Percentiles rank a stretch among this genome's conserved stretches.
These are phyloP conservation scores for Cuniculus paca DNA, from an alignment of 2,797 vertebrate genomes.

Conservation along the genomic window DNA sequence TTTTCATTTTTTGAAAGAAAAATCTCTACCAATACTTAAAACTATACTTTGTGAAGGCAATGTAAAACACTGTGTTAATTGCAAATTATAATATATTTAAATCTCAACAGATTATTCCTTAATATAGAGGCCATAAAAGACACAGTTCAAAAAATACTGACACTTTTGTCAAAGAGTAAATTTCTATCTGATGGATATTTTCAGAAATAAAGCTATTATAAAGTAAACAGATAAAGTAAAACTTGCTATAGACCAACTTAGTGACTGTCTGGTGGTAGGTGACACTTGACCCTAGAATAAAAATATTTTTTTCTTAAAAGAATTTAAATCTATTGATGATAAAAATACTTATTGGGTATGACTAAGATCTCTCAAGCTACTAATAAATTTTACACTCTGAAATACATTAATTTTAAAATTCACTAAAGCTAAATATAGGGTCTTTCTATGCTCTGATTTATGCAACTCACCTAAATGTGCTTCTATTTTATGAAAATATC, in stretches of 20 bases:
- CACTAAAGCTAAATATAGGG: slow-evolving; percentile 30
- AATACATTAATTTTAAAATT: slow-evolving; percentile 51
- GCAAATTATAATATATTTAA: slow-evolving; percentile 11
- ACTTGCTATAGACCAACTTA: not conserved
- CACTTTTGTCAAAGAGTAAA: not conserved
- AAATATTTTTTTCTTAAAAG: slow-evolving; percentile 67
- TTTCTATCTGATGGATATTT: slow-evolving; percentile 24
- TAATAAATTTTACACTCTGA: slow-evolving; percentile 54
- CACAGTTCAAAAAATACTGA: slow-evolving; percentile 36
- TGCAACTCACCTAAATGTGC: slow-evolving; percentile 12
- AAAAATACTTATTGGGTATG: slow-evolving; percentile 61
- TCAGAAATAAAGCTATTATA: slow-evolving; percentile 11
- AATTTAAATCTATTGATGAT: slow-evolving; percentile 69
- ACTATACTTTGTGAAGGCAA: slow-evolving; percentile 14
- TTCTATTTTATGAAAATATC: slow-evolving; percentile 47
- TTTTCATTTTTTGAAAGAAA: slow-evolving; percentile 59
- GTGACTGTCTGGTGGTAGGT: not conserved
- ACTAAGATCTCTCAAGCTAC: slow-evolving; percentile 58
- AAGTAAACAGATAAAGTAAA: not conserved
- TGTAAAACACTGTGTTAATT: slow-evolving; percentile 22
- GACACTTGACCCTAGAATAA: slow-evolving; percentile 40
- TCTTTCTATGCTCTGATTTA: slow-evolving; percentile 40
- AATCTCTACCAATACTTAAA: not conserved
- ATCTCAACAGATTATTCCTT: not conserved
- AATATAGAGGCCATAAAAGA: not conserved